phyloP scores from a whole-genome alignment of 2,797 vertebrate genomes.

The Calcarius lapponicus region DNA sequence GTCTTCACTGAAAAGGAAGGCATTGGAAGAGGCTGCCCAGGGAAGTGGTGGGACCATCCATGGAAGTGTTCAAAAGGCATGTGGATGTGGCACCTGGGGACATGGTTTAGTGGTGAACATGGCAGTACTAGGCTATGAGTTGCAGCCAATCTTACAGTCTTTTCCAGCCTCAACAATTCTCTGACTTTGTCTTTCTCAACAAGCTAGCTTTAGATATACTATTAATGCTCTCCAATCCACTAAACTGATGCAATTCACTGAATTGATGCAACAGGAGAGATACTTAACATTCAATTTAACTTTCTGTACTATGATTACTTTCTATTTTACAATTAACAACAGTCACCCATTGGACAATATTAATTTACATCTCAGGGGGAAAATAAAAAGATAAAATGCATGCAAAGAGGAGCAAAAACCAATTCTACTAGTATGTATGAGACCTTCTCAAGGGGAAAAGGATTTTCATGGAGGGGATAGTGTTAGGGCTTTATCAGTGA shows the following conservation, averaged over 20 bases:
- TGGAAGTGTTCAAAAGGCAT: neutral
- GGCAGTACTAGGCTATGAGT: too few relatives aligned
- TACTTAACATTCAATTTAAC: neutral
- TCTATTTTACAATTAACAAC: neutral
- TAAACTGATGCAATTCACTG: neutral
- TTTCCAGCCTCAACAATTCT: neutral
- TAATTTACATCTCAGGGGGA: neutral
- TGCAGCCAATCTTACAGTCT: neutral
- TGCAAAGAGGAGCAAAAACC: neutral
- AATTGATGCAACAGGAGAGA: neutral
- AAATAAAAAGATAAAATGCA: neutral
- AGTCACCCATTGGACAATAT: neutral
- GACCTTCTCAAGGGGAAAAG: neutral
- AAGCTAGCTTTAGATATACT: neutral
- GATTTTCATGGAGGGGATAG: neutral
- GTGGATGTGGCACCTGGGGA: neutral
- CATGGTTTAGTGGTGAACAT: neutral
- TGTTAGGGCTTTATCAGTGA: neutral
- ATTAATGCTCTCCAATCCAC: neutral
- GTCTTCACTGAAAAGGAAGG: neutral
- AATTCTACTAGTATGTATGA: neutral
- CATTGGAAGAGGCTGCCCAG: neutral
- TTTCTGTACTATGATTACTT: neutral
- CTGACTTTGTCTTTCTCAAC: neutral
- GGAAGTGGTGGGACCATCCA: neutral